Conservation (phyloP, 1,140 invertebrate species). For the Drosophila prosaltans region DNA sequence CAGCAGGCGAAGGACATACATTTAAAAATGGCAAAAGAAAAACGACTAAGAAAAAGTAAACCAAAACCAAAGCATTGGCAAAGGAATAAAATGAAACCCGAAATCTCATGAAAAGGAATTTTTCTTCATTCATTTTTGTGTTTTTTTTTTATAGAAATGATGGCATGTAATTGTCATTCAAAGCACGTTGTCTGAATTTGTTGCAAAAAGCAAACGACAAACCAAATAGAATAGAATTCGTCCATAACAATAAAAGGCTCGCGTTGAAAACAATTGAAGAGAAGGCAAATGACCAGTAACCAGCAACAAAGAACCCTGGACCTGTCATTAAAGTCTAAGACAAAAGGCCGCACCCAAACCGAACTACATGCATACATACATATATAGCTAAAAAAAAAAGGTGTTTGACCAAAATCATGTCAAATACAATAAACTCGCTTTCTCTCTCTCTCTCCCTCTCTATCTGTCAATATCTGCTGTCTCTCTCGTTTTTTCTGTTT, state of each 20-base stretch:
- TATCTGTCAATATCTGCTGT: not conserved
- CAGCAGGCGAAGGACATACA: slow-evolving; percentile 17
- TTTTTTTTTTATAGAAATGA: slow-evolving; percentile 20
- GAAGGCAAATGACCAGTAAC: slow-evolving; percentile 55
- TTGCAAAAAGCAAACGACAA: slow-evolving; percentile 71
- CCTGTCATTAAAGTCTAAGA: slow-evolving; percentile 67
- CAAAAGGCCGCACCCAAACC: slow-evolving; percentile 49
- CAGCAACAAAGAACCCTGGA: slow-evolving; percentile 12
- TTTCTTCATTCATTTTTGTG: not conserved
- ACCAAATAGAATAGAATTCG: slow-evolving; percentile 55
- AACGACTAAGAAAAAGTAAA: slow-evolving; percentile 15
- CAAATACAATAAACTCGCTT: slow-evolving; percentile 1
- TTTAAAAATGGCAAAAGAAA: slow-evolving; percentile 31
- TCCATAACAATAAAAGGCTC: slow-evolving; percentile 73
- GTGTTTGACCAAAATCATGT: slow-evolving; percentile 73
- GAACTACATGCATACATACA: not conserved
- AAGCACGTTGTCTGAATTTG: slow-evolving; percentile 73
- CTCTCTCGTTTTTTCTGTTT: not conserved
- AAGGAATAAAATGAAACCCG: slow-evolving; percentile 32
- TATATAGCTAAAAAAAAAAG: slow-evolving; percentile 29
- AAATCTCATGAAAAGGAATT: slow-evolving; percentile 41
- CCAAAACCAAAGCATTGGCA: not conserved
- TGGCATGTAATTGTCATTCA: slow-evolving; percentile 73
- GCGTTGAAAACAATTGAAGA: slow-evolving; percentile 68
- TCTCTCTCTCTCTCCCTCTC: not conserved